These are phyloP conservation scores for Cranoglanis bouderius DNA, from an alignment of 2,113 vertebrate genomes.

Conservation along the genomic window DNA sequence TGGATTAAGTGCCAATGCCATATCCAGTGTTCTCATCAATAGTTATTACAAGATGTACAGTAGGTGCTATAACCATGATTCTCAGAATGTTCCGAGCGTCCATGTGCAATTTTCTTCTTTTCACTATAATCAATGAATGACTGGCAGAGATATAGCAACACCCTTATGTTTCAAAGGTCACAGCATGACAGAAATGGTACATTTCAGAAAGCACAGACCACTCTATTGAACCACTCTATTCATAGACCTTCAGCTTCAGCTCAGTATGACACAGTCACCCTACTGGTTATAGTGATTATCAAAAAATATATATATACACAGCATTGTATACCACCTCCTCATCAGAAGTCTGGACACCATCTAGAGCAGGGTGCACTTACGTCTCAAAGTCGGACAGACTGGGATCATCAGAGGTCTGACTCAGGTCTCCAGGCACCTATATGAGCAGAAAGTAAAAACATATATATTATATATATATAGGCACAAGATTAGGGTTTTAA, in stretches of 20 bases:
- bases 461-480: background rate
- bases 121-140: conserved; percentile 9
- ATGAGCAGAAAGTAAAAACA: conserved; percentile 26
- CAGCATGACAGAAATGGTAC: background rate
- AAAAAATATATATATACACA: background rate
- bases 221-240: conserved; percentile 36
- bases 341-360: background rate
- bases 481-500: background rate
- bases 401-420: conserved; percentile 97
- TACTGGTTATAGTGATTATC: conserved; percentile 17
- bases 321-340: conserved; percentile 1
- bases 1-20: conserved; percentile 7
- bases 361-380: conserved; percentile 73
- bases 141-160: background rate
- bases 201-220: conserved; percentile 22
- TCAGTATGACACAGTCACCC: background rate
- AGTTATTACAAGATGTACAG: background rate
- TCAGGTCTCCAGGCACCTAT: conserved; percentile 96
- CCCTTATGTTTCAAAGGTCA: conserved; percentile 33
- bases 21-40: background rate
- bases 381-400: conserved; percentile 98
- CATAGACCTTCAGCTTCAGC: conserved; percentile 18
- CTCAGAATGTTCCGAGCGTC: background rate
- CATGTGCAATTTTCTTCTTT: background rate
- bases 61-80: background rate